Percentiles rank a stretch among this genome's conserved stretches.
phyloP scores from a whole-genome alignment of 1,140 invertebrate species.

The Drosophila nebulosa region DNA sequence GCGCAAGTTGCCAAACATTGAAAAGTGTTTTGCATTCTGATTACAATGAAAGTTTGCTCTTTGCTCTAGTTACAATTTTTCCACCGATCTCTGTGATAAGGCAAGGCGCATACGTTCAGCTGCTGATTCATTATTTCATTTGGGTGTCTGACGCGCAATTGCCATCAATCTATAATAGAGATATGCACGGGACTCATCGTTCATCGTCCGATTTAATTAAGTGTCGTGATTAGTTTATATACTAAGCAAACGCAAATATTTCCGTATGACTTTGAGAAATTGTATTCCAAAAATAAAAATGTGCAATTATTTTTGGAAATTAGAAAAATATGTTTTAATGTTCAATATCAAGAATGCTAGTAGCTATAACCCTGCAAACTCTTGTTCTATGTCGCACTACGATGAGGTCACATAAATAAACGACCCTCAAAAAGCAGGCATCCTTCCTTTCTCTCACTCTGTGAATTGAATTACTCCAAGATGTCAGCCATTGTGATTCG shows the following conservation, averaged over 20 bases:
- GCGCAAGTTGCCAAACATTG: neutral
- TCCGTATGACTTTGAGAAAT: slow-evolving; percentile 7
- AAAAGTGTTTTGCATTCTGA: neutral
- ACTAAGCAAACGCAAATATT: neutral
- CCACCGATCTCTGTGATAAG: neutral
- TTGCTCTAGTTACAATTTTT: slow-evolving; percentile 7
- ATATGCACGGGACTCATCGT: neutral
- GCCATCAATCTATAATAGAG: neutral
- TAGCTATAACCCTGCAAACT: too few species aligned
- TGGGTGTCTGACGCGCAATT: slow-evolving; percentile 24
- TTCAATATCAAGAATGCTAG: too few species aligned
- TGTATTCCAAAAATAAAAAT: neutral
- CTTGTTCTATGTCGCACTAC: too few species aligned
- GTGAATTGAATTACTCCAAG: too few species aligned
- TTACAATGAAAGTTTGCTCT: neutral
- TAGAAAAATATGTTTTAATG: too few species aligned
- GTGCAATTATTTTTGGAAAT: neutral
- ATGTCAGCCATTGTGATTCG: too few species aligned
- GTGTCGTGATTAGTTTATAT: neutral
- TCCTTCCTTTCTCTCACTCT: too few species aligned
- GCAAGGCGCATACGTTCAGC: too few species aligned
- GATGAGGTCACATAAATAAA: too few species aligned
- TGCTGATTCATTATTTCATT: neutral
- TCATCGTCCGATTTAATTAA: slow-evolving; percentile 9
- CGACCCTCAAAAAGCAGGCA: too few species aligned